phyloP scores from a whole-genome alignment of 2,888 invertebrate genomes.

The Poecilus cupreus region DNA sequence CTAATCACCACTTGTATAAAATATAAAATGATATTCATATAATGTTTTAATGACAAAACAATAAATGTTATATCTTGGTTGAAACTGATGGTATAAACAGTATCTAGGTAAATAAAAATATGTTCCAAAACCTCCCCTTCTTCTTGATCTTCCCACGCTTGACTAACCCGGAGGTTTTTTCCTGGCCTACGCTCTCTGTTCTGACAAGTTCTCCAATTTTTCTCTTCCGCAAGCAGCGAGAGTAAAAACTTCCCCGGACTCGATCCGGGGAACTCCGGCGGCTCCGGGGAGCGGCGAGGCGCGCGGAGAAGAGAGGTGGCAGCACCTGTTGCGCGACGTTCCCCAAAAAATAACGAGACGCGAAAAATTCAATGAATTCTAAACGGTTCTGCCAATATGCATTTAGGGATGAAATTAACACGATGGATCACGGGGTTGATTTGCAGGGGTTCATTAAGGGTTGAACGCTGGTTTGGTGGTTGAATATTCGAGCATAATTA shows the following conservation, averaged over 20 bases:
- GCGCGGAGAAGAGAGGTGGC: constrained; percentile 61
- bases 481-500: no score
- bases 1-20: no score
- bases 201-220: constrained; percentile 71
- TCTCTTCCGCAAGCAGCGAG: constrained; percentile 67
- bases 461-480: not conserved
- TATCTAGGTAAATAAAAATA: no score
- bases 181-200: constrained; percentile 70
- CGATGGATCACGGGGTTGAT: not conserved
- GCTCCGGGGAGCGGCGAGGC: not conserved
- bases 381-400: constrained; percentile 67
- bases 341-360: constrained; percentile 66
- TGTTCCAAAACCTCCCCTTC: not conserved
- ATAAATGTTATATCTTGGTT: no score
- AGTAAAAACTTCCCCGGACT: constrained; percentile 1
- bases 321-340: constrained; percentile 66
- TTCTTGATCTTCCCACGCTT: constrained; percentile 42
- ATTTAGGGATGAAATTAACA: constrained; percentile 58
- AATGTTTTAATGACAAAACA: no score
- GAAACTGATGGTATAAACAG: no score
- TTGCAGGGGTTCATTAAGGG: not conserved
- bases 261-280: not conserved
- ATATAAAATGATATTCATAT: no score
- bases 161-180: constrained; percentile 64
- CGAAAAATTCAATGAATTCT: constrained; percentile 71